A percentile compares a stretch with the other conserved stretches of the same genome.
Evolutionary conservation across 2,888 invertebrate species (phyloP).

Genomic region (Tipula vernalis): DNA sequence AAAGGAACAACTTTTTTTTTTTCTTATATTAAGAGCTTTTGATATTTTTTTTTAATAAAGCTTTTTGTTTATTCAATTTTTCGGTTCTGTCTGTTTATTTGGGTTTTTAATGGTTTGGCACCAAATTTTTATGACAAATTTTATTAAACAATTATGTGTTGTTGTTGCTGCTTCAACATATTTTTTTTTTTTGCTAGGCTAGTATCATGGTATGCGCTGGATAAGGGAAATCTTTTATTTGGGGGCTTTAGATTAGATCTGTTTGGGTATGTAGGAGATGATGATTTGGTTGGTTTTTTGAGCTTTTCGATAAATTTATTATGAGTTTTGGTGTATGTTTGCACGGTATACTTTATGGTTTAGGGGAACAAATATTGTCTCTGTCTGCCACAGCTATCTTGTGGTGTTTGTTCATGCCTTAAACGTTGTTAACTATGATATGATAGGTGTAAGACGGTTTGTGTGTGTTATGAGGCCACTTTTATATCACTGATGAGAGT

Average conservation of each 20-base stretch:
- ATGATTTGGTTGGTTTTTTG: neutral
- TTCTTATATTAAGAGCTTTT: neutral
- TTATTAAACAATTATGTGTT: neutral
- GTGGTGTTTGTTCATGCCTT: neutral
- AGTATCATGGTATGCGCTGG: neutral
- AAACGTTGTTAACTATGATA: too few species aligned
- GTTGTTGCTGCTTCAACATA: neutral
- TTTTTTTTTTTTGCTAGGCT: neutral
- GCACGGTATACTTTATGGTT: neutral
- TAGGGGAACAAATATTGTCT: neutral
- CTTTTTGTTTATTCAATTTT: neutral
- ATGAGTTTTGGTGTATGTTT: neutral
- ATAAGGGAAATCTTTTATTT: neutral
- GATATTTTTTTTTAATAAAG: neutral
- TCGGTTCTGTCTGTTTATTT: neutral
- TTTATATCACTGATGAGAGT: too few species aligned
- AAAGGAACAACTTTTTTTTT: neutral
- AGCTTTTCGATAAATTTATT: neutral
- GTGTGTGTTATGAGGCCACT: too few species aligned
- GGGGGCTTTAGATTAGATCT: neutral
- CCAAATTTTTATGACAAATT: neutral
- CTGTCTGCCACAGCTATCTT: neutral
- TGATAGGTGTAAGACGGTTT: too few species aligned
- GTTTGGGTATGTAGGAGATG: neutral
- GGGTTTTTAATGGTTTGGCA: neutral